Evolutionary conservation across 2,888 invertebrate genomes (phyloP), one percentile per base, ranked within the genome.

Genomic region (Hemistola chrysoprasaria): DNA sequence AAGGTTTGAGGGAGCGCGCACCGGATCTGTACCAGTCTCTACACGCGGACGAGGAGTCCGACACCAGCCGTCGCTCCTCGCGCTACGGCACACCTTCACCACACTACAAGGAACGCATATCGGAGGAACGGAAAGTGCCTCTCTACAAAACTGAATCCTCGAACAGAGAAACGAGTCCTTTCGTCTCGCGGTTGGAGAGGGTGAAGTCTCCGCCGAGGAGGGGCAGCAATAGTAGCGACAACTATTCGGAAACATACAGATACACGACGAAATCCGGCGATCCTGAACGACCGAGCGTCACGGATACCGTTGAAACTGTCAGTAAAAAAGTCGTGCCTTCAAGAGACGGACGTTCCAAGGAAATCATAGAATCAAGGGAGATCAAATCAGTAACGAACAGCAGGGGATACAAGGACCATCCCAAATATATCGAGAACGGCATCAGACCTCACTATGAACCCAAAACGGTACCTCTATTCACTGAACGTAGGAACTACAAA

Each of bases 21-120:
- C 94, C 94, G 2, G 94, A 94, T 64, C 78, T 94, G 20, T 94
- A 92, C 72, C 92, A 92, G 62, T 93, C 92, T 6, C 74, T 94
- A 8, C 93, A 94, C 63, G 93, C 92, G 29, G 91, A 92, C 41
- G 92, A 92, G 29, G 90, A 90, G 41, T 84, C 89, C 6, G 88
- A 90, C 37, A 87, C 85, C 6, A 89, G 88, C 49, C 75, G 87
- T 58, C 59, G 82, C 37, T 87, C 88, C 0, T 77, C 87, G 6
- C 71, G 89, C 48, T 89, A 87, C 56, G 76, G 78, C 22, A 83
- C 89, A 3, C 88, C 88, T 30, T 85, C 86, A 1, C 86, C 89
- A 7, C 84, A 78, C 45, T 85, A 86, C 59, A 90, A 90, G 59
- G 89, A 90, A 24, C 74, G 82, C 42, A 78, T 81, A 64, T 76